phyloP scores from a whole-genome alignment of 2,888 invertebrate genomes.

The Heteromurus nitidus region DNA sequence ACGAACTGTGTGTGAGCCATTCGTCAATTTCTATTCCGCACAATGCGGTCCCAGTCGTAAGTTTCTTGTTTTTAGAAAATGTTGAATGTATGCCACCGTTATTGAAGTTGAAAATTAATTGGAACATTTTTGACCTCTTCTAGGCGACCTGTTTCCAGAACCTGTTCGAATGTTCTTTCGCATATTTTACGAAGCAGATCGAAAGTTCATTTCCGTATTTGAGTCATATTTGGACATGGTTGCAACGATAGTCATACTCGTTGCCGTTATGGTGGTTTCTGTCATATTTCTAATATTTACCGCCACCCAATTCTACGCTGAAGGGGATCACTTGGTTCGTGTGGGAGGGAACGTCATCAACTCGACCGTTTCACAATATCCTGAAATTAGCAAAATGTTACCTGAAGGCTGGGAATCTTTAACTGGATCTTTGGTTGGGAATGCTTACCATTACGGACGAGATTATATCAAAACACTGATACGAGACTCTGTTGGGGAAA shows the following conservation, averaged over 20 bases:
- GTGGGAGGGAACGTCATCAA: conserved; percentile 91
- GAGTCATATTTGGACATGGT: conserved; percentile 86
- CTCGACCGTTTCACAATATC: conserved; percentile 91
- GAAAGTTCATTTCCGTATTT: conserved; percentile 69
- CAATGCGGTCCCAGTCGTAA: conserved; percentile 59
- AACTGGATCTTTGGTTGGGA: conserved; percentile 91
- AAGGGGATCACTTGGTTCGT: conserved; percentile 93
- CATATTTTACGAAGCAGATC: conserved; percentile 78
- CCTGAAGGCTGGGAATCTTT: conserved; percentile 91
- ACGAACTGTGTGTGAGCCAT: conserved; percentile 45
- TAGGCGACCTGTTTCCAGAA: conserved; percentile 76
- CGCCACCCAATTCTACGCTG: conserved; percentile 92
- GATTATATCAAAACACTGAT: conserved; percentile 91
- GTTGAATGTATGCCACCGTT: background rate
- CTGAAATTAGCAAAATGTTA: conserved; percentile 87
- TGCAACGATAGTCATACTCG: conserved; percentile 89
- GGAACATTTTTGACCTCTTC: background rate
- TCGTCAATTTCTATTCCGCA: conserved; percentile 60
- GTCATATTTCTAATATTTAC: conserved; percentile 88
- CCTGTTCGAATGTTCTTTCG: conserved; percentile 79
- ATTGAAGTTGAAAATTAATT: background rate
- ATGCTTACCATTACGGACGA: conserved; percentile 94
- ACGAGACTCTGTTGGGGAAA: conserved; percentile 79
- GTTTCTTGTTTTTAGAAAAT: conserved; percentile 2
- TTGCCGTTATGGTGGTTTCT: conserved; percentile 87